Conservation (phyloP, 2,888 invertebrate genomes). For the Globia sparganii region DNA sequence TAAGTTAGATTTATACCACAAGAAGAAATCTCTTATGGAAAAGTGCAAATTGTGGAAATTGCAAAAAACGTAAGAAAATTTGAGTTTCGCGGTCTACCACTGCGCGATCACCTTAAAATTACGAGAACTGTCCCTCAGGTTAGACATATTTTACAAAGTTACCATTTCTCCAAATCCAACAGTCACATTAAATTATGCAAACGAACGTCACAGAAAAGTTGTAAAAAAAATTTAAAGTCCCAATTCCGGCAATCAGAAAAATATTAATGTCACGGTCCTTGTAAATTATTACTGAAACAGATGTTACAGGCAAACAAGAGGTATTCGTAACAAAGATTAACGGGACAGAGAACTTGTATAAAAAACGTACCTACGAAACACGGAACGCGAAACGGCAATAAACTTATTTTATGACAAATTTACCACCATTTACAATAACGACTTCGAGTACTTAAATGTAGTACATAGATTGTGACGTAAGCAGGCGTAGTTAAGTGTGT, state of each 20-base stretch:
- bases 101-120: no score
- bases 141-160: neutral
- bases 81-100: no score
- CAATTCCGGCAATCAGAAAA: conserved; percentile 72
- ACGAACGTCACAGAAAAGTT: conserved; percentile 30
- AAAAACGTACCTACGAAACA: conserved; percentile 67
- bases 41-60: no score
- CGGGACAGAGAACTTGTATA: conserved; percentile 73
- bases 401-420: conserved; percentile 71
- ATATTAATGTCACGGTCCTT: conserved; percentile 76
- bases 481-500: conserved; percentile 53
- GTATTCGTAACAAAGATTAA: conserved; percentile 83
- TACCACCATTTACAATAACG: conserved; percentile 63
- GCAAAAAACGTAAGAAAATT: no score
- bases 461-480: conserved; percentile 59
- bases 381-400: conserved; percentile 69
- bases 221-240: conserved; percentile 55
- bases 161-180: conserved; percentile 6
- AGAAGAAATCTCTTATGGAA: no score
- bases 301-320: conserved; percentile 81
- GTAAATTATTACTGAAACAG: conserved; percentile 84
- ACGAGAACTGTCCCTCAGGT: neutral
- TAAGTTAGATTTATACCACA: no score
- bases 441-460: conserved; percentile 60
- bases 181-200: conserved; percentile 30